These are phyloP conservation scores for Neoitamus cyanurus DNA, from an alignment of 2,888 invertebrate species.

Conservation along the genomic window DNA sequence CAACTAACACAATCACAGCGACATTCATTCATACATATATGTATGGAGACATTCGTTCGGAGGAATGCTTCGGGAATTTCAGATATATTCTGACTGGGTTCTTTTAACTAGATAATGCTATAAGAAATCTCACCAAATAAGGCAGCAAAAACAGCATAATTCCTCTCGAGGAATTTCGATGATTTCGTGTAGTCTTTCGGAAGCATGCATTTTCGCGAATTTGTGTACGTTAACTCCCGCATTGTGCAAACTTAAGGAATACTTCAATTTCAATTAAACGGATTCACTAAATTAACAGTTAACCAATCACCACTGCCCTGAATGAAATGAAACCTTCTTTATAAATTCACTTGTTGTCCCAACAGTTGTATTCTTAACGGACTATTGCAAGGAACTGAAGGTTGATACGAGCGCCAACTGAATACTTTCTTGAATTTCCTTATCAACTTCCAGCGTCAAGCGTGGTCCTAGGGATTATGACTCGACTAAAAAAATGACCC, in stretches of 20 bases:
- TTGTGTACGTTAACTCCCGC: constrained; percentile 51
- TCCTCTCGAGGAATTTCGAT: constrained; percentile 48
- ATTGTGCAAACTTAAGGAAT: background rate
- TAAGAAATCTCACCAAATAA: constrained; percentile 44
- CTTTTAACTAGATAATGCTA: background rate
- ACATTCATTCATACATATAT: background rate
- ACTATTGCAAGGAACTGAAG: background rate
- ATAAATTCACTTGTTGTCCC: background rate
- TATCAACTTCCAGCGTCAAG: background rate
- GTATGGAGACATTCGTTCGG: background rate
- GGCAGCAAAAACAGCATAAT: constrained; percentile 43
- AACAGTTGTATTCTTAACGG: background rate
- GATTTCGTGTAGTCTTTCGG: constrained; percentile 51
- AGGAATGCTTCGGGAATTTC: background rate
- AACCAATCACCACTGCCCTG: background rate
- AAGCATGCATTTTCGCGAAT: constrained; percentile 50
- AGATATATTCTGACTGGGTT: background rate
- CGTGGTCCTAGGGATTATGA: background rate
- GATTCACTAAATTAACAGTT: background rate
- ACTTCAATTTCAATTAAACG: background rate
- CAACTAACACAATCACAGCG: background rate
- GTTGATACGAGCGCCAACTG: background rate
- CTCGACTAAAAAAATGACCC: constrained; percentile 18
- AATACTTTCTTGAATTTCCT: constrained; percentile 1
- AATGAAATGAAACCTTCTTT: background rate